Evolutionary conservation across 2,888 invertebrate species (phyloP).

Genomic region (Meiosimyza decipiens): DNA sequence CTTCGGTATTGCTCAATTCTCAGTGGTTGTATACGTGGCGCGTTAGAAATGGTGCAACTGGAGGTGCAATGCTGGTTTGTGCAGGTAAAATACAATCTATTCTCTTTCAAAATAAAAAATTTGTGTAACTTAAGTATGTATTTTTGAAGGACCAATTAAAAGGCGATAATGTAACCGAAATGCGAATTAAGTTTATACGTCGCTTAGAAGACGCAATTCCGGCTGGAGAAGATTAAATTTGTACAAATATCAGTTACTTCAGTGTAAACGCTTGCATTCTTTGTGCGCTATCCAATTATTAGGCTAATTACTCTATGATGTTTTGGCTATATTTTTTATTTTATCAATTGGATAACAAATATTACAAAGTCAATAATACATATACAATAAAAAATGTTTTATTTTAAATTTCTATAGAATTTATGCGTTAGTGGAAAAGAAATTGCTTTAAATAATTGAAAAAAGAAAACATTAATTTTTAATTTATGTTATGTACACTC

Average conservation of each 20-base stretch:
- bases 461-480: not conserved
- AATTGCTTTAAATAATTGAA: slow-evolving; percentile 22
- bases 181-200: slow-evolving; percentile 93
- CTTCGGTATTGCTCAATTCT: slow-evolving; percentile 93
- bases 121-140: slow-evolving; percentile 5
- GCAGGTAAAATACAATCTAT: slow-evolving; percentile 67
- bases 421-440: not conserved
- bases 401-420: too few species aligned
- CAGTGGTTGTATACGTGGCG: slow-evolving; percentile 91
- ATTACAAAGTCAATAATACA: too few species aligned
- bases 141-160: slow-evolving; percentile 87
- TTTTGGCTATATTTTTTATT: too few species aligned
- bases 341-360: too few species aligned
- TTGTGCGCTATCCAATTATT: not conserved
- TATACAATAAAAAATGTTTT: too few species aligned
- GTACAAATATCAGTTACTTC: not conserved
- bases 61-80: slow-evolving; percentile 96
- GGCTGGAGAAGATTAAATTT: slow-evolving; percentile 91
- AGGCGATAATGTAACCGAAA: slow-evolving; percentile 93
- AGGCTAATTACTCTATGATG: too few species aligned
- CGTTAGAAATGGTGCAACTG: slow-evolving; percentile 98
- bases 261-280: not conserved
- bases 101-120: not conserved
- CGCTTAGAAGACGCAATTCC: slow-evolving; percentile 97
- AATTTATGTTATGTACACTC: too few species aligned